Percentiles rank a stretch among this genome's conserved stretches.
Evolutionary conservation across 2,113 vertebrate genomes (phyloP).

Genomic region (Camarhynchus parvulus): DNA sequence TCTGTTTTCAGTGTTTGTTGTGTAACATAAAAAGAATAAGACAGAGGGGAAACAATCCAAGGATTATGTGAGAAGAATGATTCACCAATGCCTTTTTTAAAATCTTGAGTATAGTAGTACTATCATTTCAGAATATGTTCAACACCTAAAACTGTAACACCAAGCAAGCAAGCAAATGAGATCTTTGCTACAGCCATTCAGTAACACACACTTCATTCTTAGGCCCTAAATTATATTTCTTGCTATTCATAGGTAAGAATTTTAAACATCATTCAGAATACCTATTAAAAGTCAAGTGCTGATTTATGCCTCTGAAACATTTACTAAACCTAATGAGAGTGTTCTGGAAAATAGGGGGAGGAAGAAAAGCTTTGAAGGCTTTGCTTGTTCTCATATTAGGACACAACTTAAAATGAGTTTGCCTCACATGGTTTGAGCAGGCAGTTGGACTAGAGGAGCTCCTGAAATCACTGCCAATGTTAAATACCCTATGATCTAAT

Average conservation of each 20-base stretch:
- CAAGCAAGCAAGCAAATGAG: not conserved
- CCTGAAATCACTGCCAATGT: not conserved
- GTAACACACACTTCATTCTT: not conserved
- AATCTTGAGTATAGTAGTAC: not conserved
- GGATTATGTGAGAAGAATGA: not conserved
- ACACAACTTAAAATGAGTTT: not conserved
- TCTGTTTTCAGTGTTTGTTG: not conserved
- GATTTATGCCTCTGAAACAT: not conserved
- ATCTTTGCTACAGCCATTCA: not conserved
- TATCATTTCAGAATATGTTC: not conserved
- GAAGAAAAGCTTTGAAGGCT: not conserved
- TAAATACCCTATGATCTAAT: not conserved
- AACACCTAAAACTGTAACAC: not conserved
- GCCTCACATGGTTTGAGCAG: not conserved
- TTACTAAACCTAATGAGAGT: not conserved
- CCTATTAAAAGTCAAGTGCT: not conserved
- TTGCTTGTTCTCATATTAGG: not conserved
- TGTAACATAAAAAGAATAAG: not conserved
- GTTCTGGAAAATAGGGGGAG: not conserved
- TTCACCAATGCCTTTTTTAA: not conserved
- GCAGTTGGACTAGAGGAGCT: not conserved
- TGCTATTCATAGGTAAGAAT: not conserved
- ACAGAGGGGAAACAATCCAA: not conserved
- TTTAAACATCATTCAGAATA: not conserved
- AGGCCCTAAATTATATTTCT: not conserved